Base-by-base conservation (phyloP, 37 sponge, comb jelly and placozoan species). In the Corticium candelabrum region DNA sequence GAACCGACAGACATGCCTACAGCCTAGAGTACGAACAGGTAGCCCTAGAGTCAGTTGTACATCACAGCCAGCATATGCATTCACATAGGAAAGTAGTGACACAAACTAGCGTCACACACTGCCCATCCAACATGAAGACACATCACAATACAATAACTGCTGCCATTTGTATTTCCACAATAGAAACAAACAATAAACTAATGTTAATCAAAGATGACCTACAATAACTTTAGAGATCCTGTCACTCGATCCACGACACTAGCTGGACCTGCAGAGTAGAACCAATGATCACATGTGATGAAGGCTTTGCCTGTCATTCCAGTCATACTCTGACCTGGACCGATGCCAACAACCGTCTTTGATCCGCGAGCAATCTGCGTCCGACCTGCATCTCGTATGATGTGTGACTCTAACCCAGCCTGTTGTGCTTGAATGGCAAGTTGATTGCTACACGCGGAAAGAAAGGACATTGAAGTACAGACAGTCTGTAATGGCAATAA, bases 351-450 rank as follows among this genome's bases (percentile, higher is more conserved):
- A 0, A 98, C 95, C 36, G 99, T 98, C 81, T 89, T 81, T 3
- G 93, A 89, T 3, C 99, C 99, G 40, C 95, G 90, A 29, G 96
- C 95, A 34, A 98, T 91, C 77, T 98, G 99, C n/a, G 99, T 98
- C 30, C 90, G 79, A 21, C 99, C 99, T 27, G 99, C 99, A 84
- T 98, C 99, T 41, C 89, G 41, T 3, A 98, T 89, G 68, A 91
- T 74, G 71, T 91, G 82, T 27, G 90, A 83, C 36, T 81, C 83
- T n/a, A 96, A 68, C 1, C 91, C 87, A 15, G 68, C 41, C 37
- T 36, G 27, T 38, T 32, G 36, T 38, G 80, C 84, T 27, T 73
- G 39, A 7, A 43, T n/a, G n/a, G n/a, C 7, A 27, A 56, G n/a
- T 69, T 76, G 21, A 21, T 71, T 21, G 7, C 69, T 56, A 76